phyloP scores from a whole-genome alignment of 2,797 vertebrate genomes.

The Anguilla anguilla region DNA sequence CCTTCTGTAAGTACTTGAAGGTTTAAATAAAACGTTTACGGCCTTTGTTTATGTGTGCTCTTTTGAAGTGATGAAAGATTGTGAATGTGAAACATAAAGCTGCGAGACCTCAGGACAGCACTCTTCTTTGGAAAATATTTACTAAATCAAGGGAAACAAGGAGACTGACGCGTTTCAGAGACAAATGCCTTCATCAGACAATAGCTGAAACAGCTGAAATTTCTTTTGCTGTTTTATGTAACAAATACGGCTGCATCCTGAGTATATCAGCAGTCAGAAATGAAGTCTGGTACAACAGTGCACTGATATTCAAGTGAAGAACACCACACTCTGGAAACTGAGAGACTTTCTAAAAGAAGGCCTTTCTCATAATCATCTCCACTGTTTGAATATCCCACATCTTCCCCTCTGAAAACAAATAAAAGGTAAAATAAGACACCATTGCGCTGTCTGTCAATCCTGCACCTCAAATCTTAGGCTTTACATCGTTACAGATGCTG shows the following conservation, averaged over 20 bases:
- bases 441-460: background rate
- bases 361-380: background rate
- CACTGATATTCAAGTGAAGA: background rate
- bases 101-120: background rate
- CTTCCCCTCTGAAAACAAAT: background rate
- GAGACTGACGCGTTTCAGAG: background rate
- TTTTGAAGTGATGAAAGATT: background rate
- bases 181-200: background rate
- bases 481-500: background rate
- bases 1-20: background rate
- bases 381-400: background rate
- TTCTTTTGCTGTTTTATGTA: background rate
- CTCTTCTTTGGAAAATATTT: background rate
- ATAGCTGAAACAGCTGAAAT: background rate
- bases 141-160: background rate
- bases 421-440: background rate
- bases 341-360: background rate
- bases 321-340: background rate
- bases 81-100: background rate
- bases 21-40: background rate
- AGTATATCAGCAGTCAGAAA: background rate
- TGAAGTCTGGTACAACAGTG: background rate
- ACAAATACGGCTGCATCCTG: background rate
- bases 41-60: background rate
- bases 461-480: background rate